These are phyloP conservation scores for Sminthurinus aureus DNA, from an alignment of 2,888 invertebrate species.

Conservation along the genomic window DNA sequence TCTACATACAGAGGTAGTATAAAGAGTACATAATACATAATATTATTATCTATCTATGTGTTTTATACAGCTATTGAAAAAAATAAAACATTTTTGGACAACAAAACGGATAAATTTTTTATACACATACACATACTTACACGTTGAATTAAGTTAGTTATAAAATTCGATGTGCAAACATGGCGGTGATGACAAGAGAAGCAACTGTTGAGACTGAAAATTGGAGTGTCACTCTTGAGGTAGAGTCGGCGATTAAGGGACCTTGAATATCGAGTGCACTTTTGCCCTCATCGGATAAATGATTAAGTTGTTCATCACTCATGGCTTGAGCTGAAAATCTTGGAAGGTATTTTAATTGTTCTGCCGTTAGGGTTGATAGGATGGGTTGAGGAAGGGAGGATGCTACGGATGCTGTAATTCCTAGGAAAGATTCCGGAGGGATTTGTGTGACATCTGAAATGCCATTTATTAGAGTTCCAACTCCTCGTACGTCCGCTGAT, in stretches of 20 bases:
- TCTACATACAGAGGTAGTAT: too few species aligned
- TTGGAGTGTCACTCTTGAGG: neutral
- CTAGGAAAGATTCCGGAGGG: conserved; percentile 54
- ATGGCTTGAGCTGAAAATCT: conserved; percentile 54
- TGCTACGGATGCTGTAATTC: conserved; percentile 50
- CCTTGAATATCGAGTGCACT: conserved; percentile 46
- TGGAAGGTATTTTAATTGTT: conserved; percentile 51
- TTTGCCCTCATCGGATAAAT: conserved; percentile 43
- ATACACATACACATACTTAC: too few species aligned
- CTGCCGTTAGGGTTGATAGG: conserved; percentile 42
- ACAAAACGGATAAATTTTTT: too few species aligned
- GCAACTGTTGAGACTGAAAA: conserved; percentile 17
- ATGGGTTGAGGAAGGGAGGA: conserved; percentile 36
- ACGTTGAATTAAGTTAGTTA: conserved; percentile 17
- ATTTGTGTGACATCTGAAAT: conserved; percentile 44
- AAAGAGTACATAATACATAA: too few species aligned
- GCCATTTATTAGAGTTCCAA: conserved; percentile 50
- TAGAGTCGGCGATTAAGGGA: conserved; percentile 40
- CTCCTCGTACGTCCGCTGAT: conserved; percentile 55
- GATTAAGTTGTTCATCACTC: conserved; percentile 46
- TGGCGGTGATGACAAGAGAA: conserved; percentile 31
- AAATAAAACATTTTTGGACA: too few species aligned
- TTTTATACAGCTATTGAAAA: too few species aligned
- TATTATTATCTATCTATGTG: too few species aligned
- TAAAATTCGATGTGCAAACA: conserved; percentile 44